Percentiles rank a stretch among this genome's conserved stretches.
Conservation (phyloP, 2,888 invertebrate species). For the Biston betularia region DNA sequence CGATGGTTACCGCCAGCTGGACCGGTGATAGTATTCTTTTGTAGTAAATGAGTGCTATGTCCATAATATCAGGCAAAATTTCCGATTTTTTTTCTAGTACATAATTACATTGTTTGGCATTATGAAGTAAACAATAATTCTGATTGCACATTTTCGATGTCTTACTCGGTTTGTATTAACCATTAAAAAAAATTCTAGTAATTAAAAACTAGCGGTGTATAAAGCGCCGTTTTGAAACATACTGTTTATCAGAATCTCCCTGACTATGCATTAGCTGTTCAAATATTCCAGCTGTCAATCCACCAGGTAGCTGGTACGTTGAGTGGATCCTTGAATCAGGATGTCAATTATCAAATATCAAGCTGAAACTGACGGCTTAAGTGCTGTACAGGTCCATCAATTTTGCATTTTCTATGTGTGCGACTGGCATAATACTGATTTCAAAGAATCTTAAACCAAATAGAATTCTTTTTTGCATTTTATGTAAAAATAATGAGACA, state of each 20-base stretch:
- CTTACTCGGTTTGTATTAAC: too few species aligned
- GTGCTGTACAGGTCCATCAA: neutral
- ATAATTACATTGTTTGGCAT: too few species aligned
- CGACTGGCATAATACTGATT: neutral
- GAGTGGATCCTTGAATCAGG: constrained; percentile 25
- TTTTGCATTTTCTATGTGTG: neutral
- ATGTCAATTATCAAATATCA: constrained; percentile 28
- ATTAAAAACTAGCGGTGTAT: constrained; percentile 11
- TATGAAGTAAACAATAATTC: too few species aligned
- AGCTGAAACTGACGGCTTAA: constrained; percentile 7
- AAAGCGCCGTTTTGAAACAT: neutral
- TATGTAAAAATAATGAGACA: too few species aligned
- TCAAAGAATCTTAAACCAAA: neutral
- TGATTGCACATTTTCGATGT: too few species aligned
- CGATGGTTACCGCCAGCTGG: too few species aligned
- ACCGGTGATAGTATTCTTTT: too few species aligned
- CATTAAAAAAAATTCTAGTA: too few species aligned
- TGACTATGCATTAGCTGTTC: constrained; percentile 30
- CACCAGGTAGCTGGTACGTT: constrained; percentile 1
- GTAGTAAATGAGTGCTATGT: too few species aligned
- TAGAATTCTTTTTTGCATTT: too few species aligned
- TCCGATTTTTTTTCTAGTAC: too few species aligned
- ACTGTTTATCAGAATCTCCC: constrained; percentile 9
- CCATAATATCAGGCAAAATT: too few species aligned
- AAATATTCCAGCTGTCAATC: constrained; percentile 26